These are phyloP conservation scores for Hemithea aestivaria DNA, from an alignment of 2,888 invertebrate genomes.

Conservation along the genomic window DNA sequence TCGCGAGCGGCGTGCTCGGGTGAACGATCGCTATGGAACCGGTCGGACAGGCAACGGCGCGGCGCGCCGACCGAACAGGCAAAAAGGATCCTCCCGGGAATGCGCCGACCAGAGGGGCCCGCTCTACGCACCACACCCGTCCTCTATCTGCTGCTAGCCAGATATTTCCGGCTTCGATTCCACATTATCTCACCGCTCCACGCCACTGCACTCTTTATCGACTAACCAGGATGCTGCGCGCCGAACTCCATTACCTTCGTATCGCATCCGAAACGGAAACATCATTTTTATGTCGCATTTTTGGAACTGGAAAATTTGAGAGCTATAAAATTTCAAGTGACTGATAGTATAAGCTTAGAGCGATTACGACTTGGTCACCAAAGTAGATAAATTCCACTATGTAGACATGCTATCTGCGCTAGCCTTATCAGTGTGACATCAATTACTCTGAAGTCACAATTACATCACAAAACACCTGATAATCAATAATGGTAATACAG, in stretches of 20 bases:
- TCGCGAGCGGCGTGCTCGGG: constrained; percentile 55
- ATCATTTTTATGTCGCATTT: constrained; percentile 4
- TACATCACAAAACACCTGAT: constrained; percentile 6
- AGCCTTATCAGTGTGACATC: constrained; percentile 26
- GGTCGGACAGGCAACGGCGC: constrained; percentile 47
- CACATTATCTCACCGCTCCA: constrained; percentile 17
- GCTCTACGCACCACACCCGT: constrained; percentile 16
- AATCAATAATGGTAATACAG: too few species aligned
- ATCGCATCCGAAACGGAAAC: constrained; percentile 14
- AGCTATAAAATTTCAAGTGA: too few species aligned
- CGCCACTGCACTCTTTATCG: constrained; percentile 19
- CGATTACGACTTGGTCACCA: constrained; percentile 20
- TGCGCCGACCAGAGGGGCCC: constrained; percentile 24
- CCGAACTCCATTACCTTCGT: constrained; percentile 5
- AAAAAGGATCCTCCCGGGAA: constrained; percentile 67
- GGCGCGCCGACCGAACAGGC: constrained; percentile 25
- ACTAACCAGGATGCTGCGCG: constrained; percentile 6
- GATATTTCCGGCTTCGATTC: constrained; percentile 52
- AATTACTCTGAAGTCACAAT: constrained; percentile 15
- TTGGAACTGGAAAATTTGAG: too few species aligned
- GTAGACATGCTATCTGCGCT: constrained; percentile 24
- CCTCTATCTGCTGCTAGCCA: constrained; percentile 36
- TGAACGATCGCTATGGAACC: constrained; percentile 70
- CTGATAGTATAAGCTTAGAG: constrained; percentile 21
- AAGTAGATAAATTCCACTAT: constrained; percentile 23